These are phyloP conservation scores for Malacoraja senta DNA, from an alignment of 2,797 vertebrate species.

Conservation along the genomic window DNA sequence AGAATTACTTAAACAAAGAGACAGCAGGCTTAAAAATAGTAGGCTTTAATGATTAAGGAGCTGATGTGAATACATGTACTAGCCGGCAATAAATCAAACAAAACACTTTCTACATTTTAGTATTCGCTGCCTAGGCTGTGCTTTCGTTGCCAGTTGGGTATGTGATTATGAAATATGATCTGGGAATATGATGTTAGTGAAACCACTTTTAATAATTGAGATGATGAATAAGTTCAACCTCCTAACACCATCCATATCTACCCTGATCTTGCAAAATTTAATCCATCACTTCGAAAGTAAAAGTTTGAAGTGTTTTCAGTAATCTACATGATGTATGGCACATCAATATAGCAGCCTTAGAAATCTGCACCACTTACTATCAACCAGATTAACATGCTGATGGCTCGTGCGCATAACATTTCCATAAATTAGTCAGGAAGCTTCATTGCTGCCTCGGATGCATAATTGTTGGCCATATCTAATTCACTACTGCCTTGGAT, in stretches of 20 bases:
- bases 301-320: slow-evolving; percentile 77
- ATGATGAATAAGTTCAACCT: slow-evolving; percentile 90
- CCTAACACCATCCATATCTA: slow-evolving; percentile 77
- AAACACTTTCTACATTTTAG: slow-evolving; percentile 36
- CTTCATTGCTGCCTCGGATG: slow-evolving; percentile 66
- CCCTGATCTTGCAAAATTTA: slow-evolving; percentile 73
- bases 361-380: slow-evolving; percentile 77
- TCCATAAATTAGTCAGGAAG: slow-evolving; percentile 71
- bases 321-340: slow-evolving; percentile 82
- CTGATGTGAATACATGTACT: slow-evolving; percentile 2
- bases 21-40: slow-evolving; percentile 32
- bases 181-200: slow-evolving; percentile 77
- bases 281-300: slow-evolving; percentile 71
- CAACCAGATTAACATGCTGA: slow-evolving; percentile 79
- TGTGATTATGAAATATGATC: slow-evolving; percentile 76
- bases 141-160: slow-evolving; percentile 33
- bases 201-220: slow-evolving; percentile 94
- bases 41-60: slow-evolving; percentile 37
- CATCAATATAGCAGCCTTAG: slow-evolving; percentile 74
- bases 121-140: slow-evolving; percentile 32
- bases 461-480: slow-evolving; percentile 64
- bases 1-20: slow-evolving; percentile 33
- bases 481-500: slow-evolving; percentile 27
- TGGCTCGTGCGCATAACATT: slow-evolving; percentile 76
- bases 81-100: slow-evolving; percentile 37